These are phyloP conservation scores for Pelagia noctiluca DNA, from an alignment of 30 jellyfish, hydroid and myxozoan genomes.

Conservation along the genomic window DNA sequence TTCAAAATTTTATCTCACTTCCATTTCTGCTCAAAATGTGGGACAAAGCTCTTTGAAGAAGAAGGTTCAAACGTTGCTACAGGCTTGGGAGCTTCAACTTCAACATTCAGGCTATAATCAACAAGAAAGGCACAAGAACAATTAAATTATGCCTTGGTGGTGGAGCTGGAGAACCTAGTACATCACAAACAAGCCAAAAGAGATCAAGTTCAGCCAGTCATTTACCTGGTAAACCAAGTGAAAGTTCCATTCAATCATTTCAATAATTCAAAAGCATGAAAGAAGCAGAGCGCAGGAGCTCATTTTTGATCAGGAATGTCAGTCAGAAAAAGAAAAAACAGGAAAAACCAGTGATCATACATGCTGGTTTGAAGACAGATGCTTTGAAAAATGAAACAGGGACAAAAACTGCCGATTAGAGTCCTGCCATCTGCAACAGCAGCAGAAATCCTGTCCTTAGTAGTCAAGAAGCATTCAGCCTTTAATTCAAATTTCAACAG, in stretches of 20 bases:
- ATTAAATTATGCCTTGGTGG: too few relatives aligned
- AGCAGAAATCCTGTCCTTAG: conserved; percentile 1
- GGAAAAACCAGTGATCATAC: background rate
- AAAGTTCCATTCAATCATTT: background rate
- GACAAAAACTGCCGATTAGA: background rate
- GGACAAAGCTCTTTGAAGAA: background rate
- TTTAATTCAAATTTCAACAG: background rate
- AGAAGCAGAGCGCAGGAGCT: conserved; percentile 3
- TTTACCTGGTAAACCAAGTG: background rate
- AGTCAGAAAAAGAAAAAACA: too few relatives aligned
- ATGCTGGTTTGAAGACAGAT: background rate
- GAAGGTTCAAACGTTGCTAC: background rate
- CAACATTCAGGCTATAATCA: background rate
- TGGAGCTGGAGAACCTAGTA: too few relatives aligned
- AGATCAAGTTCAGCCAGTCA: too few relatives aligned
- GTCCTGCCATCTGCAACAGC: conserved; percentile 2
- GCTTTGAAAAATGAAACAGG: background rate
- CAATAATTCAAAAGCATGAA: background rate
- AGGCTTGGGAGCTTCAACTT: background rate
- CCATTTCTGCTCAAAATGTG: background rate
- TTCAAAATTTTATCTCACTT: background rate
- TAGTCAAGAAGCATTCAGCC: background rate
- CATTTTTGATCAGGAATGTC: too few relatives aligned
- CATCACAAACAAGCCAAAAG: too few relatives aligned
- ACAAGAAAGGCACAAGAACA: too few relatives aligned